Evolutionary conservation across 2,797 vertebrate species (phyloP).

Genomic region (Pseudomugil gertrudae): DNA sequence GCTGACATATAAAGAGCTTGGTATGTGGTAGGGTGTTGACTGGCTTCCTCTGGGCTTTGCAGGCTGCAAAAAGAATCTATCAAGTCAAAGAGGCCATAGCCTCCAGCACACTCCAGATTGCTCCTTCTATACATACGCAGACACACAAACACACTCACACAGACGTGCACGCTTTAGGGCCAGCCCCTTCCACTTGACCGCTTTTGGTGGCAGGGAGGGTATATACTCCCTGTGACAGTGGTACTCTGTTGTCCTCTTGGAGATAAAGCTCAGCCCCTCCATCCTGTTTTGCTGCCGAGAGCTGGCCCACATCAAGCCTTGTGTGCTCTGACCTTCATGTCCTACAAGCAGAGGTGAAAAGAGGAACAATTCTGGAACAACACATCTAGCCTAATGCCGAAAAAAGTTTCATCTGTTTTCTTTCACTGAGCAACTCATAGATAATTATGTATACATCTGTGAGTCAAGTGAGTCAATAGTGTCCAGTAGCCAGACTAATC

Average conservation of each 20-base stretch:
- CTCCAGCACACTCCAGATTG: constrained; percentile 76
- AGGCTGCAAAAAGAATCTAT: constrained; percentile 74
- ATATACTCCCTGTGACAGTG: constrained; percentile 68
- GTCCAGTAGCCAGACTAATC: constrained; percentile 68
- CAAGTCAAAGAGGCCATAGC: constrained; percentile 73
- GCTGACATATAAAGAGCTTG: constrained; percentile 74
- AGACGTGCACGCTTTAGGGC: constrained; percentile 57
- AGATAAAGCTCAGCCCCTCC: constrained; percentile 68
- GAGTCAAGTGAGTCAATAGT: constrained; percentile 67
- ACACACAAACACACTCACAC: constrained; percentile 27
- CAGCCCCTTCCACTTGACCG: constrained; percentile 74
- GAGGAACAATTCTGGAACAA: constrained; percentile 37
- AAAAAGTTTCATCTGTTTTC: constrained; percentile 48
- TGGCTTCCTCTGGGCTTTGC: constrained; percentile 64
- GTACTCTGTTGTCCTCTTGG: constrained; percentile 73
- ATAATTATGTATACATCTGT: constrained; percentile 67
- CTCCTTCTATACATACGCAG: constrained; percentile 50
- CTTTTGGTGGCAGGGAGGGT: constrained; percentile 67
- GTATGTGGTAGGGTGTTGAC: constrained; percentile 71
- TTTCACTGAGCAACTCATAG: constrained; percentile 60
- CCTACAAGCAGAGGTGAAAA: constrained; percentile 70
- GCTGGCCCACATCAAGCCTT: constrained; percentile 52
- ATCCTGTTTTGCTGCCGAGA: constrained; percentile 56
- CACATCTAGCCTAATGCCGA: constrained; percentile 43
- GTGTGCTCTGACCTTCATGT: constrained; percentile 73